Percentiles rank a stretch among this genome's conserved stretches.
phyloP scores from a whole-genome alignment of 2,797 vertebrate genomes.

The Gymnothorax javanicus region DNA sequence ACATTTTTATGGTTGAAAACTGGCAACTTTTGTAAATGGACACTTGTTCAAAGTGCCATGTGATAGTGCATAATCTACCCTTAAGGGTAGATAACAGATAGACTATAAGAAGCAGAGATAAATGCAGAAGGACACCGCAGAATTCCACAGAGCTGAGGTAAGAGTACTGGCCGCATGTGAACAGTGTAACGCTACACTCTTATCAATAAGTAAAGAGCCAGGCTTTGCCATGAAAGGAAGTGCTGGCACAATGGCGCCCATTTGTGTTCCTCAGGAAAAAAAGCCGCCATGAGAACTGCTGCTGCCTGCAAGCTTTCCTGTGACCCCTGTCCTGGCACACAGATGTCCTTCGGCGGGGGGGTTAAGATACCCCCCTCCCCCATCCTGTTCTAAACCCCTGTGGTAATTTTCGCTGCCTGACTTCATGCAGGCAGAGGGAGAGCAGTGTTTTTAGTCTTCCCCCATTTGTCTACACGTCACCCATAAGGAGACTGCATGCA shows the following conservation, averaged over 20 bases:
- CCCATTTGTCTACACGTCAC: neutral
- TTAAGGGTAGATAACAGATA: neutral
- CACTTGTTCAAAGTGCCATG: neutral
- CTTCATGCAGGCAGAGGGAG: neutral
- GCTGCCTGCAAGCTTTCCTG: neutral
- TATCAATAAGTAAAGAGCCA: neutral
- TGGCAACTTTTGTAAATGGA: neutral
- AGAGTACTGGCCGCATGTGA: neutral
- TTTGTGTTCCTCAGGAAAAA: conserved; percentile 24
- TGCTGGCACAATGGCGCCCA: neutral
- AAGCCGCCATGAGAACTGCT: neutral
- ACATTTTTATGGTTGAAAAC: neutral
- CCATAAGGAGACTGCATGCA: neutral
- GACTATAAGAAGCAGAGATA: neutral
- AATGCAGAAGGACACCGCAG: neutral
- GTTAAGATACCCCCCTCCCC: neutral
- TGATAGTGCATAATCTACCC: neutral
- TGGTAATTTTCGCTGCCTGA: neutral
- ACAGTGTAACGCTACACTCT: neutral
- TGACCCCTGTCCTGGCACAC: neutral
- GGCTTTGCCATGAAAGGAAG: conserved; percentile 12
- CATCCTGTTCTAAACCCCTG: neutral
- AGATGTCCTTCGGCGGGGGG: neutral
- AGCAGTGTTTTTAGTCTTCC: neutral
- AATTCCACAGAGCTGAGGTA: conserved; percentile 6